Conservation (phyloP, 1,140 invertebrate genomes). For the Pseudomyrmex flavicornis region DNA sequence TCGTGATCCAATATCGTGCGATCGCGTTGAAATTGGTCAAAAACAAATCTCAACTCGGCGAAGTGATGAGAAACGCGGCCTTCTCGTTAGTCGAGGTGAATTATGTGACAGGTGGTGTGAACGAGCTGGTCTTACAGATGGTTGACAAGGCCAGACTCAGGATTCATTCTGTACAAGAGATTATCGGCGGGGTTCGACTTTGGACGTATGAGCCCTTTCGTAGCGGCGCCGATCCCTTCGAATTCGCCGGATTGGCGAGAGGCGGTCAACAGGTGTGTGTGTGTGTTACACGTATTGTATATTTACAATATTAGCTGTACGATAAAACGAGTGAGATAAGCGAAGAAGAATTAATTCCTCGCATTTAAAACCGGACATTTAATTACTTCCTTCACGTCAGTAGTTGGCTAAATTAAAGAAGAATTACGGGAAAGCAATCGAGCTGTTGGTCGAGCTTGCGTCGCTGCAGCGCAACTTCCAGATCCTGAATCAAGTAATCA, state of each 20-base stretch:
- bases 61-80: constrained; percentile 33
- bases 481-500: constrained; percentile 91
- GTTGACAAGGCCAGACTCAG: constrained; percentile 37
- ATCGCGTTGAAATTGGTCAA: background rate
- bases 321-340: background rate
- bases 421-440: constrained; percentile 89
- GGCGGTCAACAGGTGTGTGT: constrained; percentile 47
- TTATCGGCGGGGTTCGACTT: constrained; percentile 30
- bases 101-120: constrained; percentile 42
- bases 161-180: constrained; percentile 16
- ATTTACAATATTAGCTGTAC: background rate
- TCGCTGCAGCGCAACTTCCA: constrained; percentile 91
- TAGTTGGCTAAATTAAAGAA: constrained; percentile 89
- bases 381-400: background rate
- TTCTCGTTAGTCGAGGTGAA: constrained; percentile 47
- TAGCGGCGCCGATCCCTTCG: constrained; percentile 19
- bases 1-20: constrained; percentile 27
- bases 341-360: too few species aligned
- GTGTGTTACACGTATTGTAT: too few species aligned
- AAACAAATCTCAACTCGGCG: constrained; percentile 20
- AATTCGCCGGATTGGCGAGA: constrained; percentile 26
- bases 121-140: constrained; percentile 30
- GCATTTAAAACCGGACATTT: background rate
- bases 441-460: constrained; percentile 89
- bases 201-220: constrained; percentile 34